Evolutionary conservation across 1,140 invertebrate genomes (phyloP), one percentile per base, ranked within the genome.

Genomic region (Gryllus bimaculatus): DNA sequence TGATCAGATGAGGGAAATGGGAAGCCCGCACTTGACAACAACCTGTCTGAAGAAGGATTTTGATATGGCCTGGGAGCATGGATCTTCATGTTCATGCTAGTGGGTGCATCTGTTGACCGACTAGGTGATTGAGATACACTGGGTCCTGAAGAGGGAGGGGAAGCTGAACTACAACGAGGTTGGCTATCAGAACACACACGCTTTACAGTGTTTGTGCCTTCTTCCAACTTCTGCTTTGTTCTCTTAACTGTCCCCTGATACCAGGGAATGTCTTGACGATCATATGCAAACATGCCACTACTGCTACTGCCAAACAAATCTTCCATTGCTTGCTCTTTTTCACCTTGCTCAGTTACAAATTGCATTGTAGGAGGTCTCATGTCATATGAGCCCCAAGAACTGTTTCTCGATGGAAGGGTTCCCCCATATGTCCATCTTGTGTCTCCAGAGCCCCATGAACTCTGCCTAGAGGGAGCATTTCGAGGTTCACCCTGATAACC

Each of bases 371-470:
- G 80, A 26, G 81, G 78, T 78, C 84, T 78, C 76, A 91, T 90
- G 81, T 93, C 92, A 82, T 92, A 93, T 12, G 92, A 92, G 5
- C 91, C 92, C 89, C 91, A 92, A 7, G 92, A 93, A 84, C 91
- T 92, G 80, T 93, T 93, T 48, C 92, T 86, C 20, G 92, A 91
- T 4, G 91, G 90, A 66, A 90, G 81, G 6, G 82, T 83, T 13
- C 82, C 81, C 15, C 76, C 80, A n/a, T 75, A 76, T 6, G 89
- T 89, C 47, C 73, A 80, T n/a, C 89, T 85, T 79, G 89, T 90
- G 84, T 93, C 92, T 54, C 90, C 90, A 8, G 92, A 93, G 76
- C 93, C 93, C 93, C 93, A 95, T 47, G 93, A 95, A 81, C 92
- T 93, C 84, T 95, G 92, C 39, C 94, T 89, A n/a, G 92, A 93